These are phyloP conservation scores for Prionailurus viverrinus DNA, from an alignment of 2,113 vertebrate species.

Conservation along the genomic window DNA sequence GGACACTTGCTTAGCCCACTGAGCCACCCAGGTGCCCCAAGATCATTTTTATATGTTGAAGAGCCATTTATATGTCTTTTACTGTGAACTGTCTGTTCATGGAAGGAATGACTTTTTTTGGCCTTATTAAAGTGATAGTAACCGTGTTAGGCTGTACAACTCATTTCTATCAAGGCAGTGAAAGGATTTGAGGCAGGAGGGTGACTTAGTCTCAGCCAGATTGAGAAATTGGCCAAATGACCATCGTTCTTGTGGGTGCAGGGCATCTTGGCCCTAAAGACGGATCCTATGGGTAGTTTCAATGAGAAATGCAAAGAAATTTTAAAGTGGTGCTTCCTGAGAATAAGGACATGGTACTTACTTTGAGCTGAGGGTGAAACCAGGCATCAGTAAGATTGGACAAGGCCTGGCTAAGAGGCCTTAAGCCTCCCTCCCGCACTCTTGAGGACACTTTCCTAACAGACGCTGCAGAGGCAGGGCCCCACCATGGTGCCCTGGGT, in stretches of 20 bases:
- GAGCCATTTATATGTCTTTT: not conserved
- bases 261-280: not conserved
- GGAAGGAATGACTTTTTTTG: not conserved
- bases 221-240: not conserved
- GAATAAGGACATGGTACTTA: not conserved
- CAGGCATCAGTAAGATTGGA: not conserved
- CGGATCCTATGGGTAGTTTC: not conserved
- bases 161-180: not conserved
- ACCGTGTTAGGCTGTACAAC: not conserved
- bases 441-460: not conserved
- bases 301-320: not conserved
- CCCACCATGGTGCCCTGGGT: fast-evolving
- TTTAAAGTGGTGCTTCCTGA: not conserved
- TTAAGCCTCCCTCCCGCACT: fast-evolving
- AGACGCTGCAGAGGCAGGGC: not conserved
- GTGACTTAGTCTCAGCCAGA: not conserved
- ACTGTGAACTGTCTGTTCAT: not conserved
- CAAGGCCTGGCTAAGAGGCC: not conserved
- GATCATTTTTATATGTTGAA: not conserved
- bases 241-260: not conserved
- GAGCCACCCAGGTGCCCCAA: not conserved
- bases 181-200: not conserved
- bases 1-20: too few relatives aligned
- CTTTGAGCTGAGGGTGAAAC: not conserved
- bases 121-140: not conserved